Conservation (phyloP, 2,797 vertebrate species). For the Paramormyrops hopkinsi region DNA sequence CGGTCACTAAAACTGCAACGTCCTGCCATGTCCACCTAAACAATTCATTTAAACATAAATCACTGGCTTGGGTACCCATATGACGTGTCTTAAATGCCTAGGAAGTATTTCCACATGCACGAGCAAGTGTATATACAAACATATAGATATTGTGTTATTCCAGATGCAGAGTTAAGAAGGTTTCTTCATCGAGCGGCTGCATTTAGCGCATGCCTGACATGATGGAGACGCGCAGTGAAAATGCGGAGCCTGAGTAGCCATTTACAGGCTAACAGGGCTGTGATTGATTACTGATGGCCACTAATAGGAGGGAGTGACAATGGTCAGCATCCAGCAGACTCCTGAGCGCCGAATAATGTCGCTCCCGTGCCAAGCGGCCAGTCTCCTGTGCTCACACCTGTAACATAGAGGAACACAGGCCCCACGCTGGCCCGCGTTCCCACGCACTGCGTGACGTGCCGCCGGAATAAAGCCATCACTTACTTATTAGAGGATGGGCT, state of each 20-base stretch:
- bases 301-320: conserved; percentile 55
- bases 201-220: neutral
- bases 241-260: neutral
- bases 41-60: neutral
- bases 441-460: conserved; percentile 48
- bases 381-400: conserved; percentile 49
- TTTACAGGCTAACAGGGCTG: neutral
- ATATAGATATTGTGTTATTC: neutral
- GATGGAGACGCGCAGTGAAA: neutral
- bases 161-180: neutral
- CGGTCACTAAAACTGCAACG: neutral
- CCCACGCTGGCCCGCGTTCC: conserved; percentile 61
- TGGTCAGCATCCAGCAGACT: conserved; percentile 45
- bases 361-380: neutral
- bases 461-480: conserved; percentile 1
- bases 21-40: neutral
- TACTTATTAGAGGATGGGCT: conserved; percentile 54
- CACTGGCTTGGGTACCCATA: neutral
- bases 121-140: neutral
- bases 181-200: neutral
- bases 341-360: conserved; percentile 44
- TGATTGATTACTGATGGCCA: conserved; percentile 38
- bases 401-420: conserved; percentile 58
- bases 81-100: neutral
- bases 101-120: neutral